Conservation (phyloP, 1,140 invertebrate species). For the Cotesia glomerata region DNA sequence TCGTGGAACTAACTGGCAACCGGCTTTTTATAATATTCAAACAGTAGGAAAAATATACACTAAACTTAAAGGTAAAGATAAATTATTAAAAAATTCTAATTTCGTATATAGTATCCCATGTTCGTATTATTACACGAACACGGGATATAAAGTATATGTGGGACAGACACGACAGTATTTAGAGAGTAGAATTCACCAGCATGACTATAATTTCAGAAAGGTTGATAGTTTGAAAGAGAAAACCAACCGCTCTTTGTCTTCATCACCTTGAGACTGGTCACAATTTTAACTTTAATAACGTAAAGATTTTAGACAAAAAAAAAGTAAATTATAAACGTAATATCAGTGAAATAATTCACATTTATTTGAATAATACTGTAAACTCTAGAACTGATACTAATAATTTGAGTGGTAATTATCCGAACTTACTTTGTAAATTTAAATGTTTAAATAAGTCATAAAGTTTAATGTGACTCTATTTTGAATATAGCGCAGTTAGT, state of each 20-base stretch:
- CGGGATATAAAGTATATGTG: neutral
- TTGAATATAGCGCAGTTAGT: too few species aligned
- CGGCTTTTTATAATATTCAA: neutral
- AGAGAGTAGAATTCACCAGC: neutral
- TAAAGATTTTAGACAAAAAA: neutral
- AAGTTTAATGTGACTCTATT: too few species aligned
- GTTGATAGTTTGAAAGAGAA: neutral
- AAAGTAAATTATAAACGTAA: neutral
- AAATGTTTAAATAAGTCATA: too few species aligned
- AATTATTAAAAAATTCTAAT: neutral
- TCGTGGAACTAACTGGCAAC: neutral
- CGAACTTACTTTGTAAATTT: neutral
- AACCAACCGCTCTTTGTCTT: neutral
- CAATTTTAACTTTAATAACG: neutral
- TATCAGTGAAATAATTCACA: neutral
- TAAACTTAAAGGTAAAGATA: neutral
- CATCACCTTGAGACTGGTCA: neutral
- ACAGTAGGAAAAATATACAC: neutral
- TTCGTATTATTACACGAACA: too few species aligned
- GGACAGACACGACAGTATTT: neutral
- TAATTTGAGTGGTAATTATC: neutral
- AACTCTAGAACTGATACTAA: neutral
- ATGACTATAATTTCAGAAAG: neutral
- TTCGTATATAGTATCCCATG: neutral
- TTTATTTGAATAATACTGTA: neutral